These are phyloP conservation scores for Conger conger DNA, from an alignment of 2,113 vertebrate genomes.

Conservation along the genomic window DNA sequence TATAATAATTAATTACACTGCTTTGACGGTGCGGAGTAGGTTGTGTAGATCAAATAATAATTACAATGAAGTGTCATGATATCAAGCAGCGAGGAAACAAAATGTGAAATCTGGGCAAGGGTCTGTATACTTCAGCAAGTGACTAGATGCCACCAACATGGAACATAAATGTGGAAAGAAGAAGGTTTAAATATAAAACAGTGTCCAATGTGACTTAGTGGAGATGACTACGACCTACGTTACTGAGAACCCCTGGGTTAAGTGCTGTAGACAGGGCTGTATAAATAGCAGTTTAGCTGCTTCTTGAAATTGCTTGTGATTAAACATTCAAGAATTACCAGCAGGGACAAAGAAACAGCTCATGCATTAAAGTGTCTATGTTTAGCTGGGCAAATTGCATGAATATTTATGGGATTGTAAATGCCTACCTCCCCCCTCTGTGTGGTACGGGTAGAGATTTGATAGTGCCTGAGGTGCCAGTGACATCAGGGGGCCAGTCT, in stretches of 20 bases:
- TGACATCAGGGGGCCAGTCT: neutral
- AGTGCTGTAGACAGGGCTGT: neutral
- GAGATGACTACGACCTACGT: neutral
- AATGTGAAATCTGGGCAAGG: no score
- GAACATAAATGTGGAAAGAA: neutral
- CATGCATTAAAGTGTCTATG: constrained; percentile 7
- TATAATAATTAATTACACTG: no score
- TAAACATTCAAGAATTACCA: constrained; percentile 9
- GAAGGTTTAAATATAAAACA: neutral
- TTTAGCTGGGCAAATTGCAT: constrained; percentile 9
- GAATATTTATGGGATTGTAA: constrained; percentile 8
- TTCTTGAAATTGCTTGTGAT: constrained; percentile 5
- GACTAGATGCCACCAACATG: neutral
- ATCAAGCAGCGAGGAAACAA: no score
- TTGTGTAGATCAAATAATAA: no score
- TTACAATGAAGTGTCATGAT: no score
- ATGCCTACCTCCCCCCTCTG: neutral
- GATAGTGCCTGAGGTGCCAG: neutral
- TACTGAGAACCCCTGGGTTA: neutral
- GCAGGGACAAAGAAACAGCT: neutral
- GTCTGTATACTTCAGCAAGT: no score
- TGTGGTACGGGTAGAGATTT: neutral
- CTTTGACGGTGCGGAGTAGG: no score
- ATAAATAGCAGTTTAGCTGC: constrained; percentile 4
- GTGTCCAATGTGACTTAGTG: neutral